Percentiles rank a stretch among this genome's conserved stretches.
Conservation (phyloP, 2,113 vertebrate genomes). For the Petrocephalus zakoni region DNA sequence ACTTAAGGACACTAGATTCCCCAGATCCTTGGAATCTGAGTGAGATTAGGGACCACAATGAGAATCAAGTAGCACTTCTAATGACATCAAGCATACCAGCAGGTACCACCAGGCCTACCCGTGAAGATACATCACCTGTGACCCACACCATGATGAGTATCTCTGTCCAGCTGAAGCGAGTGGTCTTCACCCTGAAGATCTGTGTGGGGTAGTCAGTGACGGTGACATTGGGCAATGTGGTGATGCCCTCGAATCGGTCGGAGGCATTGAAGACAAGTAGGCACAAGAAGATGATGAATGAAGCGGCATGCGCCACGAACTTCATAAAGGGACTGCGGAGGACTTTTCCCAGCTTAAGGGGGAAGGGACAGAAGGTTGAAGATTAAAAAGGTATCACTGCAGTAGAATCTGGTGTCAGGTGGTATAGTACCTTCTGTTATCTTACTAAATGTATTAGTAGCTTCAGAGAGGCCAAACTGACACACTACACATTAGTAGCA, state of each 20-base stretch:
- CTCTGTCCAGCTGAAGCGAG: slow-evolving; percentile 80
- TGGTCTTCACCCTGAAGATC: slow-evolving; percentile 83
- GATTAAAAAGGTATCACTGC: background rate
- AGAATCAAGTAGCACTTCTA: background rate
- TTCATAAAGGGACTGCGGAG: slow-evolving; percentile 87
- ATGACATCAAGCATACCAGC: background rate
- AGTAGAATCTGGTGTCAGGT: background rate
- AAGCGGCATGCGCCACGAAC: slow-evolving; percentile 81
- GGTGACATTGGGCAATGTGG: slow-evolving; percentile 72
- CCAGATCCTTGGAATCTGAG: background rate
- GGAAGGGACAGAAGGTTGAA: background rate
- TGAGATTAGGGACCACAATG: background rate
- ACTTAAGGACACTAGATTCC: background rate
- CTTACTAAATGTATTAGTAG: background rate
- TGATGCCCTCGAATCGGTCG: slow-evolving; percentile 79
- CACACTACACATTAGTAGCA: background rate
- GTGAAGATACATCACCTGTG: slow-evolving; percentile 56
- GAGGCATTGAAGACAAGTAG: slow-evolving; percentile 83
- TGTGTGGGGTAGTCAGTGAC: slow-evolving; percentile 78
- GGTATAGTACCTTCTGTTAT: background rate
- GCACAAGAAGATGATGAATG: slow-evolving; percentile 84
- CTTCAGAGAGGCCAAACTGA: background rate
- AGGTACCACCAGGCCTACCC: background rate
- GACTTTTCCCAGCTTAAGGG: slow-evolving; percentile 69
- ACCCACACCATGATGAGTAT: slow-evolving; percentile 87